A percentile compares a stretch with the other conserved stretches of the same genome.
Conservation (phyloP, 2,113 vertebrate species). For the Sceloporus undulatus region DNA sequence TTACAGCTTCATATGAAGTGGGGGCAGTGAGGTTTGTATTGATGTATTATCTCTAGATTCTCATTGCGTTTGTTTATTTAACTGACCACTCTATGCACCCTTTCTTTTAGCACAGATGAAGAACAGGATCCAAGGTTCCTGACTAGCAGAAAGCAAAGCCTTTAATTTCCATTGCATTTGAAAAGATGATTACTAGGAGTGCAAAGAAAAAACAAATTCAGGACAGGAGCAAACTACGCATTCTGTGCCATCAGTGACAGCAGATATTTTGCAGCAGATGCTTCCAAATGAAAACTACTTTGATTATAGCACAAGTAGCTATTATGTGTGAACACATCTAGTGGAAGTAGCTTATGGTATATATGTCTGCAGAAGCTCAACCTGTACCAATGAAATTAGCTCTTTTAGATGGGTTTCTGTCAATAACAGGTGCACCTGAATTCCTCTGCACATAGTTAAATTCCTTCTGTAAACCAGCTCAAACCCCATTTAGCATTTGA, state of each 20-base stretch:
- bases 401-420: constrained; percentile 36
- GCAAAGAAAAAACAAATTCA: neutral
- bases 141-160: neutral
- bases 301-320: neutral
- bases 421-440: constrained; percentile 45
- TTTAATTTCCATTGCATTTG: neutral
- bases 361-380: neutral
- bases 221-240: neutral
- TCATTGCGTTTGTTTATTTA: neutral
- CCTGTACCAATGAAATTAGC: constrained; percentile 29
- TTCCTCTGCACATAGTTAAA: constrained; percentile 38
- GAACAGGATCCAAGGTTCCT: neutral
- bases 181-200: neutral
- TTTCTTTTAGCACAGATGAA: neutral
- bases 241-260: neutral
- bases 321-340: neutral
- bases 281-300: neutral
- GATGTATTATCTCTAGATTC: neutral
- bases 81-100: neutral
- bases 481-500: constrained; percentile 50
- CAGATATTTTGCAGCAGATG: neutral
- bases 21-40: neutral
- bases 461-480: constrained; percentile 26
- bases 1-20: too few species aligned
- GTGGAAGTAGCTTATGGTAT: neutral